These are phyloP conservation scores for Campylorhamphus procurvoides DNA, from an alignment of 2,113 vertebrate genomes.

Conservation along the genomic window DNA sequence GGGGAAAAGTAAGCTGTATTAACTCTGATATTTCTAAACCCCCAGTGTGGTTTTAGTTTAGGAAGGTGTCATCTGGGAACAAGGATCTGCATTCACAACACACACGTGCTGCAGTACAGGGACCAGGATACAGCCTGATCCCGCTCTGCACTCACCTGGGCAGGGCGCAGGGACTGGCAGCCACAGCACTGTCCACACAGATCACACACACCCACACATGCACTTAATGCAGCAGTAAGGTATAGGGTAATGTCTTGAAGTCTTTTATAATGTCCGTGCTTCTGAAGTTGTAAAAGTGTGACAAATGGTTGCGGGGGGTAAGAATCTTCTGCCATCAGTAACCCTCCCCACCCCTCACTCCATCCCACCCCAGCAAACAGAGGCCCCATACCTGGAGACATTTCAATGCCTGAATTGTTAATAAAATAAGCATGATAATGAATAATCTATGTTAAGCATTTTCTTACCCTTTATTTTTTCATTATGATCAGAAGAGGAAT, in stretches of 20 bases:
- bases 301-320: neutral
- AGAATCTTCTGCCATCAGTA: neutral
- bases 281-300: neutral
- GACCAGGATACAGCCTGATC: neutral
- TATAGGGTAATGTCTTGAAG: neutral
- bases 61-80: neutral
- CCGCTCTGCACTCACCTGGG: neutral
- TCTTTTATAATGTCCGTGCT: neutral
- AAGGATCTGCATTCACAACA: neutral
- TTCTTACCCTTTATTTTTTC: constrained; percentile 73
- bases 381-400: neutral
- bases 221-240: fast-evolving
- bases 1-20: neutral
- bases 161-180: neutral
- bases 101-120: fast-evolving
- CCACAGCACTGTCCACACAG: neutral
- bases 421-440: constrained; percentile 70
- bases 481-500: constrained; percentile 72
- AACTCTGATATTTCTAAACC: neutral
- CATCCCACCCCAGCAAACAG: neutral
- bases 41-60: neutral
- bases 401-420: constrained; percentile 15
- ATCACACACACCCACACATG: neutral
- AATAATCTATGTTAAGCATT: constrained; percentile 70
- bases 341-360: neutral